A percentile compares a stretch with the other conserved stretches of the same genome.
These are phyloP conservation scores for Drosophila sp. DNA, from an alignment of 1,140 invertebrate genomes.

Conservation along the genomic window DNA sequence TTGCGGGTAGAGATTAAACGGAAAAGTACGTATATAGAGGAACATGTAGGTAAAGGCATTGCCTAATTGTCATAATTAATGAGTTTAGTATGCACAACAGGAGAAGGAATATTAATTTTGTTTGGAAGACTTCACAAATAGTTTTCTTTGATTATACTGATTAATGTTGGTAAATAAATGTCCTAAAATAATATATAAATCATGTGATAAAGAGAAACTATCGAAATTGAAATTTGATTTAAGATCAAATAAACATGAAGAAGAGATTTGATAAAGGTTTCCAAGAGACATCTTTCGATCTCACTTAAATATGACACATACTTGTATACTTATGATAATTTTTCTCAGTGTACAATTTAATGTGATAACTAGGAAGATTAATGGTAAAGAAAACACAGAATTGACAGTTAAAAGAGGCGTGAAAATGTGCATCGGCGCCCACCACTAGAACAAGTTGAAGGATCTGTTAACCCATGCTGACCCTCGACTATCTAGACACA, in stretches of 20 bases:
- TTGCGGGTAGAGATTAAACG: constrained; percentile 55
- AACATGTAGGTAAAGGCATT: constrained; percentile 20
- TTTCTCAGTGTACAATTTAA: not conserved
- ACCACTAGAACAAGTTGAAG: not conserved
- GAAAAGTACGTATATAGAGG: constrained; percentile 31
- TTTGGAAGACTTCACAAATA: not conserved
- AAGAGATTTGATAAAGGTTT: no score
- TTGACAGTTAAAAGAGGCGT: not conserved
- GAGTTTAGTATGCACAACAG: constrained; percentile 56
- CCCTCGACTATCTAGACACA: not conserved
- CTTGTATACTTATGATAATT: no score
- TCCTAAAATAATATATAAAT: not conserved
- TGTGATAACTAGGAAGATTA: not conserved
- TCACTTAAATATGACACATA: no score
- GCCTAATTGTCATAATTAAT: constrained; percentile 77
- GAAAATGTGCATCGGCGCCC: not conserved
- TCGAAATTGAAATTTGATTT: no score
- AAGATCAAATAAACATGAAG: no score
- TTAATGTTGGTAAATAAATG: not conserved
- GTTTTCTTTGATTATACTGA: constrained; percentile 13
- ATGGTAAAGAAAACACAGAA: not conserved
- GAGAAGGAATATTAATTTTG: not conserved
- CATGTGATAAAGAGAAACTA: not conserved
- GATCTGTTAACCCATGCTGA: not conserved
- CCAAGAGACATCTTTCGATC: no score